Evolutionary conservation across 2,797 vertebrate species (phyloP).

Genomic region (Ispidina picta): DNA sequence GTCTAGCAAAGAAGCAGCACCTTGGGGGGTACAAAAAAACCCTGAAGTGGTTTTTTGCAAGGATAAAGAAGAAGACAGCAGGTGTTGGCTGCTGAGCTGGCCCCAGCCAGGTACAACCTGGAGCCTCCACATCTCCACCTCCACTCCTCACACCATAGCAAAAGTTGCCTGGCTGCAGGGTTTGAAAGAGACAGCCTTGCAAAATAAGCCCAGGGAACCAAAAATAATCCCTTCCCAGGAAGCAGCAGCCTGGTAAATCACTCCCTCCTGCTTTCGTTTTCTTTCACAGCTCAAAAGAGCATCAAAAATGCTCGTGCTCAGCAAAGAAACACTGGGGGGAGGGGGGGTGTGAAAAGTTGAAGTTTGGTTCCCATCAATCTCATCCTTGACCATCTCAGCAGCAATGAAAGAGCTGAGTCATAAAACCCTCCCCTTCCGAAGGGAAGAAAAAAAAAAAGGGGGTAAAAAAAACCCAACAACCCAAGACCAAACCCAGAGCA

Average conservation of each 20-base stretch:
- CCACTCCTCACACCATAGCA: background rate
- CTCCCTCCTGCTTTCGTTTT: background rate
- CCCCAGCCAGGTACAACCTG: background rate
- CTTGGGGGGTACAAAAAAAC: background rate
- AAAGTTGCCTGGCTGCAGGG: background rate
- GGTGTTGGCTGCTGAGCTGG: background rate
- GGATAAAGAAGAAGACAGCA: background rate
- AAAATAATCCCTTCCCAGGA: background rate
- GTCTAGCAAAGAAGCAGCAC: background rate
- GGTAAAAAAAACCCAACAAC: background rate
- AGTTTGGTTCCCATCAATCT: background rate
- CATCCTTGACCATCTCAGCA: slow-evolving; percentile 7
- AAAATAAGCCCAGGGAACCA: background rate
- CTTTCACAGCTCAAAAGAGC: background rate
- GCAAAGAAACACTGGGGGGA: background rate
- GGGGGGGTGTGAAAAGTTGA: background rate
- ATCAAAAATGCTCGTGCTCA: background rate
- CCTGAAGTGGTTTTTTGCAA: background rate
- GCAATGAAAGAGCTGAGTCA: slow-evolving; percentile 70
- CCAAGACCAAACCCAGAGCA: background rate
- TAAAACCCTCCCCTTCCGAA: slow-evolving; percentile 3
- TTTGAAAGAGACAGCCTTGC: background rate
- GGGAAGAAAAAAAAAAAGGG: background rate
- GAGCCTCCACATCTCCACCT: background rate
- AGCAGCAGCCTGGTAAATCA: background rate